Conservation (phyloP, 2,888 invertebrate genomes). For the Leptinotarsa juncta region DNA sequence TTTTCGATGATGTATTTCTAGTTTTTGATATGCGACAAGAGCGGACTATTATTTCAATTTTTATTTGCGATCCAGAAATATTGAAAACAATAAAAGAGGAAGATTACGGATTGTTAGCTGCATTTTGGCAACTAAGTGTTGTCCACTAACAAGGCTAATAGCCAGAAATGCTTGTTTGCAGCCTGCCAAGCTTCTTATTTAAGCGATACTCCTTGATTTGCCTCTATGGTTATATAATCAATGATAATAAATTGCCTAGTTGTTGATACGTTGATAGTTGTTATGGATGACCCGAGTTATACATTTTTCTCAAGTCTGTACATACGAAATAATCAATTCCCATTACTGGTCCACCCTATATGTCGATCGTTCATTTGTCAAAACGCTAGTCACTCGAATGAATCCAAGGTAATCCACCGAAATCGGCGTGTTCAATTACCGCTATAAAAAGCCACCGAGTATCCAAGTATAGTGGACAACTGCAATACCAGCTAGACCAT, state of each 20-base stretch:
- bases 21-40: not conserved
- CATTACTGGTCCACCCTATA: too few species aligned
- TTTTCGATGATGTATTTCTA: not conserved
- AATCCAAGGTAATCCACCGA: not conserved
- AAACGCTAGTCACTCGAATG: not conserved
- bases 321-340: not conserved
- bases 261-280: too few species aligned
- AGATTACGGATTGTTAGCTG: not conserved
- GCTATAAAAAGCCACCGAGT: conserved; percentile 2
- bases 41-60: not conserved
- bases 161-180: too few species aligned
- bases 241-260: too few species aligned
- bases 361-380: too few species aligned
- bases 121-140: too few species aligned
- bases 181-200: too few species aligned
- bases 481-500: conserved; percentile 22
- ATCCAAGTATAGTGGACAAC: conserved; percentile 8
- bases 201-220: too few species aligned
- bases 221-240: too few species aligned
- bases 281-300: too few species aligned
- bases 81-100: not conserved
- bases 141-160: too few species aligned
- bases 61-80: not conserved
- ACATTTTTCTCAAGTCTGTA: not conserved
- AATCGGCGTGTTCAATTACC: not conserved